Conservation (phyloP, 2,888 invertebrate species). For the Pachycephus smyrnensis region DNA sequence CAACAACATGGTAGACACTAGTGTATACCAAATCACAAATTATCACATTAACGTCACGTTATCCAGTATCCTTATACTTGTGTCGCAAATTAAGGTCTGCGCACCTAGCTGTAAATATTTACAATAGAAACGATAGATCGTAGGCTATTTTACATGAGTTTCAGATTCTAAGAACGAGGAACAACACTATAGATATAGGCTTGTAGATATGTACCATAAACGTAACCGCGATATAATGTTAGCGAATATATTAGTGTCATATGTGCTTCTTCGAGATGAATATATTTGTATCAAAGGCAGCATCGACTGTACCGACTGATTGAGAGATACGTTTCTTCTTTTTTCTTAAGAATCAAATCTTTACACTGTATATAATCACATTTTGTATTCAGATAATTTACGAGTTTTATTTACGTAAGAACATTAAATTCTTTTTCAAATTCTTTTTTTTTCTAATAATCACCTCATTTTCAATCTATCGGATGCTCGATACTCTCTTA, state of each 20-base stretch:
- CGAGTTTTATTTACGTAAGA: neutral
- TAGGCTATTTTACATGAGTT: conserved; percentile 44
- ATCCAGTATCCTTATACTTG: neutral
- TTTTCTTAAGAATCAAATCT: neutral
- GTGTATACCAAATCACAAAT: neutral
- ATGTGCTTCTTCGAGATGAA: neutral
- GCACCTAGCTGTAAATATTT: conserved; percentile 28
- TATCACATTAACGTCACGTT: neutral
- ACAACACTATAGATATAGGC: conserved; percentile 32
- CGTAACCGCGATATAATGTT: conserved; percentile 30
- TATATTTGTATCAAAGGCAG: neutral
- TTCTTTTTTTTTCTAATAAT: neutral
- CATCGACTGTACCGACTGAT: neutral
- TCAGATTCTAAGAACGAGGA: conserved; percentile 16
- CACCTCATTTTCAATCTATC: neutral
- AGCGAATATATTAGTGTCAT: neutral
- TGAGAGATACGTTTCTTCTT: neutral
- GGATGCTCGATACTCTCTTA: neutral
- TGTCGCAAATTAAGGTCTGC: neutral
- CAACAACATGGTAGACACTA: neutral
- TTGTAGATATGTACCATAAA: conserved; percentile 56
- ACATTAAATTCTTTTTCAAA: neutral
- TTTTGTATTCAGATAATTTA: neutral
- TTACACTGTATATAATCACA: neutral
- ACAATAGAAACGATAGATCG: neutral